Conservation (phyloP, 1,140 invertebrate genomes). For the Tetranychus cinnabarinus region DNA sequence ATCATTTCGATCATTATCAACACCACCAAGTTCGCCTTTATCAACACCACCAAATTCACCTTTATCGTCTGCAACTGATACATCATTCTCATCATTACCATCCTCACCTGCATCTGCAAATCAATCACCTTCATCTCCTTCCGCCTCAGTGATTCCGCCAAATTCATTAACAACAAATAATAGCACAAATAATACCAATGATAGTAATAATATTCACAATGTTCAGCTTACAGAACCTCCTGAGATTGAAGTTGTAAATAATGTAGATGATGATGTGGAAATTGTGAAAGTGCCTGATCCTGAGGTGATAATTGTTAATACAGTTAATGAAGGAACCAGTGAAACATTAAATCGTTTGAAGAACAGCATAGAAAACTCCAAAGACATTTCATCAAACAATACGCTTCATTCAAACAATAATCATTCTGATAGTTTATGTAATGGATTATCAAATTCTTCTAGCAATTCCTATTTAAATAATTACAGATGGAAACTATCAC, state of each 20-base stretch:
- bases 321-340: too few relatives aligned
- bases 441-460: not conserved
- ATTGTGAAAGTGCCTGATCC: too few relatives aligned
- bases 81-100: constrained; percentile 3
- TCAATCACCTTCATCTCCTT: not conserved
- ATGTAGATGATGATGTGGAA: constrained; percentile 25
- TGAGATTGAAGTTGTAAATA: constrained; percentile 41
- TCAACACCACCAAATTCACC: constrained; percentile 12
- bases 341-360: too few relatives aligned
- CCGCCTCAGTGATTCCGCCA: not conserved
- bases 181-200: not conserved
- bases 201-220: constrained; percentile 1
- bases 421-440: not conserved
- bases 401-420: not conserved
- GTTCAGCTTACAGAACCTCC: constrained; percentile 15
- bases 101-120: not conserved
- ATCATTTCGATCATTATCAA: constrained; percentile 20
- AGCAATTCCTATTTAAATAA: not conserved
- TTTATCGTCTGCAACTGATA: not conserved
- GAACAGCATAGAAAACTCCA: too few relatives aligned
- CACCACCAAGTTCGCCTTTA: not conserved
- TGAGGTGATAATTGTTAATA: too few relatives aligned
- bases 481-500: not conserved
- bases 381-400: too few relatives aligned
- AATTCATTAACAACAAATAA: not conserved